These are phyloP conservation scores for Oedothorax gibbosus DNA, from an alignment of 1,140 invertebrate genomes.

Conservation along the genomic window DNA sequence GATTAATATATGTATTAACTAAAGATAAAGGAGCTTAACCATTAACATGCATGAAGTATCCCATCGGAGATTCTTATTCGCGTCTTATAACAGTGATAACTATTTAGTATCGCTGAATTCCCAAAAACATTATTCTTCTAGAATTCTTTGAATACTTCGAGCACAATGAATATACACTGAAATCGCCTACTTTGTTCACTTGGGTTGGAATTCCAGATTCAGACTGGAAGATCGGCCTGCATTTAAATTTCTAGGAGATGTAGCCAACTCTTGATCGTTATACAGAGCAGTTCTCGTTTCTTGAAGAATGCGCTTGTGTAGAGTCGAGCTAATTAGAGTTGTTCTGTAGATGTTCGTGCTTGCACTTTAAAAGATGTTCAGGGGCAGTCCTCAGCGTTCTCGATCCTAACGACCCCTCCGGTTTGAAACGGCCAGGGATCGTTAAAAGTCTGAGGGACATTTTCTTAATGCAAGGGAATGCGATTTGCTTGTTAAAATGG, in stretches of 20 bases:
- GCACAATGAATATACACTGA: too few species aligned
- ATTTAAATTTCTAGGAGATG: constrained; percentile 11
- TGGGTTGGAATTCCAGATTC: neutral
- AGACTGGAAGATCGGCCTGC: constrained; percentile 5
- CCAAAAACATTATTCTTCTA: too few species aligned
- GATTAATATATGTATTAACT: too few species aligned
- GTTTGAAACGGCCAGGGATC: neutral
- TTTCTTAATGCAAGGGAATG: neutral
- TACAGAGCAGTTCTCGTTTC: constrained; percentile 2
- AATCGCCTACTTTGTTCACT: too few species aligned
- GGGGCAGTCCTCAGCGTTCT: neutral
- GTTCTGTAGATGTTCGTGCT: neutral
- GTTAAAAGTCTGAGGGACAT: constrained; percentile 11
- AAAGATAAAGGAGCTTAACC: too few species aligned
- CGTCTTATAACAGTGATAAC: too few species aligned
- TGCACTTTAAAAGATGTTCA: constrained; percentile 3
- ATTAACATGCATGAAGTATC: too few species aligned
- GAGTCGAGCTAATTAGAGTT: constrained; percentile 28
- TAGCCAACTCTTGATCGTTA: neutral
- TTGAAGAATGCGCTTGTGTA: constrained; percentile 1
- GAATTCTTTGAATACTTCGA: too few species aligned
- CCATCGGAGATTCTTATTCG: too few species aligned
- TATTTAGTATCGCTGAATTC: too few species aligned
- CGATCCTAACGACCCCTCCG: constrained; percentile 6
- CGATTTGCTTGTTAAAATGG: neutral